phyloP scores from a whole-genome alignment of 2,797 vertebrate species.

The Tragopan temminckii region DNA sequence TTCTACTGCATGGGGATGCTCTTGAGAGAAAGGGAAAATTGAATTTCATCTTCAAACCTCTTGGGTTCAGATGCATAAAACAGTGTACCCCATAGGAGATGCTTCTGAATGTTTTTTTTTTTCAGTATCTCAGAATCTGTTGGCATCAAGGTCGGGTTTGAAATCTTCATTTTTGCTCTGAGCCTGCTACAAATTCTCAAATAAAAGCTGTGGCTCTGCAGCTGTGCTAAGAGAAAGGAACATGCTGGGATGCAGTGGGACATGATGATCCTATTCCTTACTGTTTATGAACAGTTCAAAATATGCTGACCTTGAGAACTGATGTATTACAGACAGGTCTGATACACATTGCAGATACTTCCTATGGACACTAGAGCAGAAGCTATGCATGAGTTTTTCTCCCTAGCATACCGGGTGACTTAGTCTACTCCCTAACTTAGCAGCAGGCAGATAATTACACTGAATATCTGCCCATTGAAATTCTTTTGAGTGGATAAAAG shows the following conservation, averaged over 20 bases:
- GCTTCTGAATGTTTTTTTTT: neutral
- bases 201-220: neutral
- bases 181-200: neutral
- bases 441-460: neutral
- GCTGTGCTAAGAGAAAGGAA: neutral
- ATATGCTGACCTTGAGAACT: neutral
- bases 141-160: neutral
- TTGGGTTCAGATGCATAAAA: constrained; percentile 11
- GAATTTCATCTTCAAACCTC: constrained; percentile 27
- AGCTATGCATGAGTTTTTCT: neutral
- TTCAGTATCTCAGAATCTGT: neutral
- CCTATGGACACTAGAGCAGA: neutral
- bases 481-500: neutral
- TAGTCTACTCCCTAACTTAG: neutral
- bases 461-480: neutral
- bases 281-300: neutral
- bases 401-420: neutral
- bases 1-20: neutral
- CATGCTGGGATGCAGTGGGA: neutral
- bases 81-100: neutral
- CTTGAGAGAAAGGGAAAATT: constrained; percentile 38
- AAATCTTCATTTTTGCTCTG: neutral
- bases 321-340: neutral
- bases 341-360: neutral
- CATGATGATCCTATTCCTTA: neutral